Evolutionary conservation across 1,140 invertebrate genomes (phyloP).

Genomic region (Eriosoma lanigerum): DNA sequence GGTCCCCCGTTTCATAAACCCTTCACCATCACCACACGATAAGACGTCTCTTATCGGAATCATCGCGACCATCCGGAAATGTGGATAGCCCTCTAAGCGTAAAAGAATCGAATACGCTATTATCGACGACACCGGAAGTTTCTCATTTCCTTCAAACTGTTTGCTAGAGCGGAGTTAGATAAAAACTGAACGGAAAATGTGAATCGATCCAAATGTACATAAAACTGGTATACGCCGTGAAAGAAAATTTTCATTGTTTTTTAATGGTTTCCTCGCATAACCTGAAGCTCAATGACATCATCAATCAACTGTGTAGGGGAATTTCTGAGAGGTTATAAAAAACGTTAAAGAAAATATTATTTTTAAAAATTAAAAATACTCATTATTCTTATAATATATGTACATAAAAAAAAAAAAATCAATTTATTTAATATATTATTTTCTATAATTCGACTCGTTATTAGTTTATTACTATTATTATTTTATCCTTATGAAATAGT

Average conservation of each 20-base stretch:
- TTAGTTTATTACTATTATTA: background rate
- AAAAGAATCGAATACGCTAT: conserved; percentile 27
- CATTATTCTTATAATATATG: too few species aligned
- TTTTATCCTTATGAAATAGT: background rate
- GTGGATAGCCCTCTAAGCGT: conserved; percentile 30
- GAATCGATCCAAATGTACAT: conserved; percentile 22
- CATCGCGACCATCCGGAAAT: conserved; percentile 41
- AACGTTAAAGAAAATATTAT: background rate
- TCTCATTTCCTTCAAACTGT: conserved; percentile 34
- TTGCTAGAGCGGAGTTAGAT: background rate
- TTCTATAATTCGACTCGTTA: background rate
- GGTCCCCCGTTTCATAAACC: background rate
- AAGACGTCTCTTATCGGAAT: background rate
- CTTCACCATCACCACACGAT: background rate
- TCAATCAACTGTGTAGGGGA: background rate
- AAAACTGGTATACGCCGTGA: background rate
- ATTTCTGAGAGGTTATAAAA: background rate
- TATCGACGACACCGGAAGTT: conserved; percentile 36
- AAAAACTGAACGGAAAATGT: conserved; percentile 21
- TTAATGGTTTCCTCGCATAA: conserved; percentile 23
- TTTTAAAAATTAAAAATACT: background rate
- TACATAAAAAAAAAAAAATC: background rate
- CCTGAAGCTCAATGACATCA: conserved; percentile 30
- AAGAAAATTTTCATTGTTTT: conserved; percentile 30
- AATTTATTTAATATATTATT: too few species aligned